A percentile compares a stretch with the other conserved stretches of the same genome.
Evolutionary conservation across 2,888 invertebrate genomes (phyloP).

Genomic region (Craniophora ligustri): DNA sequence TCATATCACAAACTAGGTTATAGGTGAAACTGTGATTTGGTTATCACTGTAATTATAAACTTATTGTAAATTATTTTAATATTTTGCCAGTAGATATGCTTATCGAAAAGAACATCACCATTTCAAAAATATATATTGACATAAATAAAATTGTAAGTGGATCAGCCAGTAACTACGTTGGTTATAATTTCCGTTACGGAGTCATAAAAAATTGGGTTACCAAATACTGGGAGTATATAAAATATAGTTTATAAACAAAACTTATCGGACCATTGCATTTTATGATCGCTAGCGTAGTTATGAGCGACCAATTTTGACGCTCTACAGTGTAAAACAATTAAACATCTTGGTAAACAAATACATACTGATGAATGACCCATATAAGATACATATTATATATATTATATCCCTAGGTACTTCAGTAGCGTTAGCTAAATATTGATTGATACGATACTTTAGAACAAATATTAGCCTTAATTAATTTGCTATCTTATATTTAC

Average conservation of each 20-base stretch:
- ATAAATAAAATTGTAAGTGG: too few species aligned
- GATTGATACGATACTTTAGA: too few species aligned
- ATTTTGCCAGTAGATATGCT: slow-evolving; percentile 33
- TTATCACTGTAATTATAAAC: slow-evolving; percentile 73
- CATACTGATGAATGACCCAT: not conserved
- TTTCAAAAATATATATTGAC: slow-evolving; percentile 9
- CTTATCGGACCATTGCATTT: slow-evolving; percentile 67
- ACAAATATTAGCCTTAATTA: too few species aligned
- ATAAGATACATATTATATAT: too few species aligned
- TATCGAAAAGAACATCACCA: slow-evolving; percentile 28
- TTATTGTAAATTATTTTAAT: slow-evolving; percentile 69
- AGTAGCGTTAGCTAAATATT: too few species aligned
- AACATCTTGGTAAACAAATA: slow-evolving; percentile 23
- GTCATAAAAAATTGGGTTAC: slow-evolving; percentile 63
- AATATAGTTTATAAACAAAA: slow-evolving; percentile 59
- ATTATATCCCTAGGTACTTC: too few species aligned
- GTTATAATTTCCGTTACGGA: slow-evolving; percentile 61
- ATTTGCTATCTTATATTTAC: too few species aligned
- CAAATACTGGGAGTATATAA: slow-evolving; percentile 60
- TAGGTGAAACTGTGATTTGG: slow-evolving; percentile 66
- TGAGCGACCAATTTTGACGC: slow-evolving; percentile 47
- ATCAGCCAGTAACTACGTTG: too few species aligned
- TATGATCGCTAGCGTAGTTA: slow-evolving; percentile 55
- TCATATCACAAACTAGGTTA: slow-evolving; percentile 72
- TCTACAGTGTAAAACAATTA: slow-evolving; percentile 42